Percentiles rank a stretch among this genome's conserved stretches.
Conservation (phyloP, 2,113 vertebrate genomes). For the Chinchilla lanigera region DNA sequence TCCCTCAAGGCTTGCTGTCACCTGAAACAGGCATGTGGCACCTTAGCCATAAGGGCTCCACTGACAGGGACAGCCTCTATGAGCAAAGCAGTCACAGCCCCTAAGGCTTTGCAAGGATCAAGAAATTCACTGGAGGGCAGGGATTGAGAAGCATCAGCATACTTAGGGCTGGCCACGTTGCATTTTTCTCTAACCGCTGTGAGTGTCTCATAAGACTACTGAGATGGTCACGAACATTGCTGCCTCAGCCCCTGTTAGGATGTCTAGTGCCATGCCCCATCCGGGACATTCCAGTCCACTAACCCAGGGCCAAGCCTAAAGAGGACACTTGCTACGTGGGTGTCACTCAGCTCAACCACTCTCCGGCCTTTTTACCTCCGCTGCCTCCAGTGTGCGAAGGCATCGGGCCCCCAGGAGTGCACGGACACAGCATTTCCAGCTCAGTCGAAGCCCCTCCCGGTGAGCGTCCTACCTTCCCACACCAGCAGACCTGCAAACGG, state of each 20-base stretch:
- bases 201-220: background rate
- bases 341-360: background rate
- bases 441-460: background rate
- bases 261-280: background rate
- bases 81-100: background rate
- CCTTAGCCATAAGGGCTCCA: no score
- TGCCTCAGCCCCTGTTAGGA: background rate
- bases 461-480: background rate
- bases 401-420: background rate
- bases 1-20: background rate
- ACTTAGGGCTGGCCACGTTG: background rate
- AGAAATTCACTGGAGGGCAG: background rate
- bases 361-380: background rate
- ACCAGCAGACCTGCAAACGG: background rate
- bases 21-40: accelerated
- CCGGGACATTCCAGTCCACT: background rate
- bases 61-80: background rate
- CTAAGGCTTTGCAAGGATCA: background rate
- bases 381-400: background rate
- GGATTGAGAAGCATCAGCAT: background rate
- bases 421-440: no score
- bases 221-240: background rate
- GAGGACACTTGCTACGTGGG: accelerated
- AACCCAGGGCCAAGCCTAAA: background rate
- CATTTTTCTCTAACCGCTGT: background rate